These are phyloP conservation scores for Mobula hypostoma DNA, from an alignment of 2,113 vertebrate genomes.

Conservation along the genomic window DNA sequence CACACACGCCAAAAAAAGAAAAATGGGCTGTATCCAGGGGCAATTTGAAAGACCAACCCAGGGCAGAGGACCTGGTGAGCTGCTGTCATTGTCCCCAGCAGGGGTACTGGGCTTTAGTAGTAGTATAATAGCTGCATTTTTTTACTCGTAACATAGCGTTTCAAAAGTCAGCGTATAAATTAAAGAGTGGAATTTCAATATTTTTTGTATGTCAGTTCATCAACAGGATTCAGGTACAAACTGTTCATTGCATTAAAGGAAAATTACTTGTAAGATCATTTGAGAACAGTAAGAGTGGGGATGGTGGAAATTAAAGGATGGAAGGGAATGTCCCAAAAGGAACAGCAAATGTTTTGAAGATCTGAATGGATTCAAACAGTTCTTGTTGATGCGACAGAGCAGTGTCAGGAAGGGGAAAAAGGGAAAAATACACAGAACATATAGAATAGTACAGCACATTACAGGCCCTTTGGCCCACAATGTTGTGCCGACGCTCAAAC, in stretches of 20 bases:
- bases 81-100: too few relatives aligned
- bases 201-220: too few relatives aligned
- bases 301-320: not conserved
- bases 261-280: not conserved
- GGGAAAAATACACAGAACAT: not conserved
- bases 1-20: too few relatives aligned
- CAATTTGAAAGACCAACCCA: too few relatives aligned
- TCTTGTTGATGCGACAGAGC: not conserved
- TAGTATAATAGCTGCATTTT: not conserved
- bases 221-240: not conserved
- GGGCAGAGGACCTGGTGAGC: too few relatives aligned
- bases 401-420: not conserved
- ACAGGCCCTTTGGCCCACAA: too few relatives aligned
- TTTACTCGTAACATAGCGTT: not conserved
- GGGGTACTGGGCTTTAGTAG: too few relatives aligned
- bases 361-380: not conserved
- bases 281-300: not conserved
- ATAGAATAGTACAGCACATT: too few relatives aligned
- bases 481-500: too few relatives aligned
- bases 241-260: not conserved
- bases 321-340: not conserved
- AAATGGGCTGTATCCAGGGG: too few relatives aligned
- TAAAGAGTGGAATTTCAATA: too few relatives aligned
- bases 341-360: not conserved
- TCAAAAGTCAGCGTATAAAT: too few relatives aligned